Conservation (phyloP, 2,113 vertebrate genomes). For the Zosterops hypoxanthus region DNA sequence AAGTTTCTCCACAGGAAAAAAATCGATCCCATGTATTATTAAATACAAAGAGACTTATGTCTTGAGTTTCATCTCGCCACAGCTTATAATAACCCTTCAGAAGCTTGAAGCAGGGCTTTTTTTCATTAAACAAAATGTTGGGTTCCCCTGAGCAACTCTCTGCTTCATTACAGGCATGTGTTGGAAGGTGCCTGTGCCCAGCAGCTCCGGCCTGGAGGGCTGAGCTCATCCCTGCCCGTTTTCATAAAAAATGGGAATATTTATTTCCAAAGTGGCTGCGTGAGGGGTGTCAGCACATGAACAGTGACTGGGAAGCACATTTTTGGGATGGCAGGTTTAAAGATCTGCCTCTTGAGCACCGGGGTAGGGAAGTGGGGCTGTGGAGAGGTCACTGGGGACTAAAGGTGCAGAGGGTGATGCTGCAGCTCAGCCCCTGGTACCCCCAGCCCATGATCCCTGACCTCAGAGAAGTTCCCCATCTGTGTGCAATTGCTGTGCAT, state of each 20-base stretch:
- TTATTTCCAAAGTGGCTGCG: not conserved
- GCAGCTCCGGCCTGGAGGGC: not conserved
- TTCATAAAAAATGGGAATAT: not conserved
- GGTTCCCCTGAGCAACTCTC: not conserved
- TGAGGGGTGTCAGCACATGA: not conserved
- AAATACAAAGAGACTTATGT: conserved; percentile 1
- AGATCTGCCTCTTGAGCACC: not conserved
- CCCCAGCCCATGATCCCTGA: not conserved
- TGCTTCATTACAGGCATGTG: not conserved
- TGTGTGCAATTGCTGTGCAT: not conserved
- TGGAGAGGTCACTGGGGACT: not conserved
- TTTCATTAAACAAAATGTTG: not conserved
- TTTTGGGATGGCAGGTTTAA: not conserved
- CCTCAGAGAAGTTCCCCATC: not conserved
- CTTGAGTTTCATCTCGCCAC: not conserved
- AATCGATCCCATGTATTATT: conserved; percentile 1
- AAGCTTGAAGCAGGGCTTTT: not conserved
- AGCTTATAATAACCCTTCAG: conserved; percentile 10
- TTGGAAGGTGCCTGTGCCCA: not conserved
- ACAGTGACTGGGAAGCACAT: not conserved
- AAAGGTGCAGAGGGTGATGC: not conserved
- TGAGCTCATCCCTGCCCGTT: not conserved
- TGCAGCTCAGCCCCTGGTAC: not conserved
- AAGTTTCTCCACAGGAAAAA: not conserved
- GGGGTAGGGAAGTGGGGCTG: not conserved